A percentile compares a stretch with the other conserved stretches of the same genome.
phyloP scores from a whole-genome alignment of 2,113 vertebrate species.

The Zapornia atra region DNA sequence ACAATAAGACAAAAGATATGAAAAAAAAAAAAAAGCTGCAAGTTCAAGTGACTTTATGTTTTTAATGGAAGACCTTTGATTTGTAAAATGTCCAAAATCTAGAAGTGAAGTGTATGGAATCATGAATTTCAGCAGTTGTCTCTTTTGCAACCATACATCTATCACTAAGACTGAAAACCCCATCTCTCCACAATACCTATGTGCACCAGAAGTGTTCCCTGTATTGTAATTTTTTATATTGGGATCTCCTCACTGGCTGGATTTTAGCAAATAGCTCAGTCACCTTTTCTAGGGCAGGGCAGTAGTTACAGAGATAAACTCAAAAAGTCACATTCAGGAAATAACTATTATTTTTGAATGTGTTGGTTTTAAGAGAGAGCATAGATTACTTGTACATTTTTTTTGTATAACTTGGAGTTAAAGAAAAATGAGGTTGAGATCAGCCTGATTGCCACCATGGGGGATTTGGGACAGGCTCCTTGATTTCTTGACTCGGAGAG shows the following conservation, averaged over 20 bases:
- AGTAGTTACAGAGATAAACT: not conserved
- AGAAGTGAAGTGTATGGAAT: not conserved
- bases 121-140: not conserved
- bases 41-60: not conserved
- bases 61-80: not conserved
- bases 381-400: not conserved
- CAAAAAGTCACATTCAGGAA: not conserved
- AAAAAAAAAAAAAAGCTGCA: not conserved
- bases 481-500: not conserved
- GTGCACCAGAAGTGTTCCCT: not conserved
- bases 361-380: not conserved
- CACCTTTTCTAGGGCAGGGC: not conserved
- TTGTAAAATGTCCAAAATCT: not conserved
- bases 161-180: not conserved
- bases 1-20: not conserved
- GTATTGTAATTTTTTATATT: not conserved
- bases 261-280: not conserved
- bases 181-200: not conserved
- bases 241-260: not conserved
- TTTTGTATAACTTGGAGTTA: not conserved
- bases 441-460: not conserved
- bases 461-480: not conserved
- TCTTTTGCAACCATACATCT: not conserved
- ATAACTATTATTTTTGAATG: not conserved
- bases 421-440: not conserved